A percentile compares a stretch with the other conserved stretches of the same genome.
Evolutionary conservation across 1,140 invertebrate species (phyloP).

Genomic region (Linepithema humile): DNA sequence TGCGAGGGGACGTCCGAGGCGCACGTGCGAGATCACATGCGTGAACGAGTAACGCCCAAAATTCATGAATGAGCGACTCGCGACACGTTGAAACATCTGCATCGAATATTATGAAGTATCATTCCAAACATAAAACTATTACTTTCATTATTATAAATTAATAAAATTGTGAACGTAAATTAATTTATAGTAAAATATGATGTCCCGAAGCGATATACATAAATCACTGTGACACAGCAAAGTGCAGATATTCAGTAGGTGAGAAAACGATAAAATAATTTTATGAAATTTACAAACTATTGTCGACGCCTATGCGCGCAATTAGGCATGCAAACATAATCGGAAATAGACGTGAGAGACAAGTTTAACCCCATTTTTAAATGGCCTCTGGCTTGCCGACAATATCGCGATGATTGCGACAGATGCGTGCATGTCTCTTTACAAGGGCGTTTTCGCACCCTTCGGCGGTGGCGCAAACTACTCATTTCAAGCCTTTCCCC

Average conservation of each 20-base stretch:
- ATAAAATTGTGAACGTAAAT: too few relatives aligned
- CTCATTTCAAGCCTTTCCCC: conserved; percentile 38
- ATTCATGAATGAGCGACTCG: conserved; percentile 50
- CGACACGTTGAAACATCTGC: conserved; percentile 54
- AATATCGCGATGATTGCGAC: conserved; percentile 70
- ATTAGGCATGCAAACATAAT: conserved; percentile 25
- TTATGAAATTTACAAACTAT: conserved; percentile 13
- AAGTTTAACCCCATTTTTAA: conserved; percentile 65
- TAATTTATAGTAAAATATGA: not conserved
- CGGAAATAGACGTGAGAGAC: not conserved
- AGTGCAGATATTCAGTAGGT: too few relatives aligned
- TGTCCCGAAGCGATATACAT: too few relatives aligned
- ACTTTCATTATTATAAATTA: too few relatives aligned
- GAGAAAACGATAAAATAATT: too few relatives aligned
- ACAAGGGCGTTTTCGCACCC: conserved; percentile 69
- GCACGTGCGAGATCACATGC: conserved; percentile 58
- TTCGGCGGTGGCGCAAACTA: conserved; percentile 4
- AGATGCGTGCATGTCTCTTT: conserved; percentile 72
- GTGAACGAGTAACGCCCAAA: conserved; percentile 22
- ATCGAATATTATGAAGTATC: not conserved
- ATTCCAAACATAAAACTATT: not conserved
- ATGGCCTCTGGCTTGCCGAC: conserved; percentile 65
- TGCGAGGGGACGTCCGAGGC: not conserved
- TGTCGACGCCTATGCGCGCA: not conserved
- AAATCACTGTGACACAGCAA: too few relatives aligned